These are phyloP conservation scores for Corvus hawaiiensis DNA, from an alignment of 2,113 vertebrate species.

Conservation along the genomic window DNA sequence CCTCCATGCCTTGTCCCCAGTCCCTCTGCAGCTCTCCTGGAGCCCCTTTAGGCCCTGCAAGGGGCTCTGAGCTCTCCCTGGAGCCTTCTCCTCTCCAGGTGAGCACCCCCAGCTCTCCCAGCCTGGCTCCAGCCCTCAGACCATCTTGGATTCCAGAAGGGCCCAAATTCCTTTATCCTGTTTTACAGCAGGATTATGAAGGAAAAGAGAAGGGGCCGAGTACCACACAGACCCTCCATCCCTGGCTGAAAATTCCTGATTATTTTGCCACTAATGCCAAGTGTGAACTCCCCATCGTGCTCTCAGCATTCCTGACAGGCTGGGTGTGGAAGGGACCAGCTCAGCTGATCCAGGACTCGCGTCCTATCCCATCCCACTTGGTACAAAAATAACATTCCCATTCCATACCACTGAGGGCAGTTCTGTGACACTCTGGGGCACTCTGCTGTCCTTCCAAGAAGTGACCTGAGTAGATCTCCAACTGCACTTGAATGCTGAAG, in stretches of 20 bases:
- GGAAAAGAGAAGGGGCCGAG: background rate
- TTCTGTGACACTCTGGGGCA: constrained; percentile 30
- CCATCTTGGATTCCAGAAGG: background rate
- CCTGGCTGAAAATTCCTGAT: background rate
- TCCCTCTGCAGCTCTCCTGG: background rate
- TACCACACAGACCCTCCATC: background rate
- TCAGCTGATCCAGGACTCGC: background rate
- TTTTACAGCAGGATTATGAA: background rate
- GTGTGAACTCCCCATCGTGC: background rate
- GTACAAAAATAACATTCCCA: accelerated
- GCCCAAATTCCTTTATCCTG: background rate
- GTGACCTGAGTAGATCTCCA: accelerated
- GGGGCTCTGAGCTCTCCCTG: background rate
- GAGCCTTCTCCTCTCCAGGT: background rate
- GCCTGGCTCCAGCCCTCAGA: background rate
- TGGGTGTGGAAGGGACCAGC: accelerated
- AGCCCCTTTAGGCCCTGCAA: background rate
- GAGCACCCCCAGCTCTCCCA: background rate
- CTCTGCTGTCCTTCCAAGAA: background rate
- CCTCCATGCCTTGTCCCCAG: background rate
- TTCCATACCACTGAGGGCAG: constrained; percentile 44
- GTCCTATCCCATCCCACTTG: background rate
- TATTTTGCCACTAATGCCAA: background rate
- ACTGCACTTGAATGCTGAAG: constrained; percentile 31
- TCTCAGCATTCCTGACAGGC: background rate